A percentile compares a stretch with the other conserved stretches of the same genome.
Evolutionary conservation across 2,797 vertebrate species (phyloP).

Genomic region (Myotis planiceps): DNA sequence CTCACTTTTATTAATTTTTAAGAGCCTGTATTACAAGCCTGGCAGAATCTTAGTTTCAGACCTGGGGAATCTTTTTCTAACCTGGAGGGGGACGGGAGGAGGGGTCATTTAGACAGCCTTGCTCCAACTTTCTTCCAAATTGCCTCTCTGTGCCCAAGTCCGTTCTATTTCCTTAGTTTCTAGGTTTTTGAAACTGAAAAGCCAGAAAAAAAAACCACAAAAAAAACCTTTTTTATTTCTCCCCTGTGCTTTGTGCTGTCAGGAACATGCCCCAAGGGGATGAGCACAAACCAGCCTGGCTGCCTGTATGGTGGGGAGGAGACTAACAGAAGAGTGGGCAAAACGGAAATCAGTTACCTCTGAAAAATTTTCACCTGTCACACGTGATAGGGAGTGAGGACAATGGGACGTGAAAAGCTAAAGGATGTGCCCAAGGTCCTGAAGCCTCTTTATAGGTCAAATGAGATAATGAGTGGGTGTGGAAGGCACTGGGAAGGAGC

Average conservation of each 20-base stretch:
- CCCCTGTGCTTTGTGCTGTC: background rate
- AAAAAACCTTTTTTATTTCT: background rate
- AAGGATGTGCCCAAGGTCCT: background rate
- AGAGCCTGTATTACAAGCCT: background rate
- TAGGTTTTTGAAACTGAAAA: constrained; percentile 32
- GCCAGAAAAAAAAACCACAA: background rate
- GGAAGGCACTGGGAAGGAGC: background rate
- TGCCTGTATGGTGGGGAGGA: background rate
- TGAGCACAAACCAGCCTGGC: background rate
- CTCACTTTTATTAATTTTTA: background rate
- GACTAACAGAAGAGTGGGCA: background rate
- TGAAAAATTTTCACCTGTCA: background rate
- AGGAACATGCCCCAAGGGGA: background rate
- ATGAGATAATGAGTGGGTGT: background rate
- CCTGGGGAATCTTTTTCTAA: background rate
- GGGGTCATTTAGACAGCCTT: background rate
- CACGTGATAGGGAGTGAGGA: background rate
- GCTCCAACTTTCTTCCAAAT: background rate
- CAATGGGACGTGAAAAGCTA: background rate
- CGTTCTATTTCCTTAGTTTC: background rate
- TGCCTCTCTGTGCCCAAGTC: background rate
- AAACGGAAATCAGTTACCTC: background rate
- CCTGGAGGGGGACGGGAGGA: background rate
- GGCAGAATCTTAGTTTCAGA: background rate
- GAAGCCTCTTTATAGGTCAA: background rate